phyloP scores from a whole-genome alignment of 1,140 invertebrate genomes.

The Drusus annulatus region DNA sequence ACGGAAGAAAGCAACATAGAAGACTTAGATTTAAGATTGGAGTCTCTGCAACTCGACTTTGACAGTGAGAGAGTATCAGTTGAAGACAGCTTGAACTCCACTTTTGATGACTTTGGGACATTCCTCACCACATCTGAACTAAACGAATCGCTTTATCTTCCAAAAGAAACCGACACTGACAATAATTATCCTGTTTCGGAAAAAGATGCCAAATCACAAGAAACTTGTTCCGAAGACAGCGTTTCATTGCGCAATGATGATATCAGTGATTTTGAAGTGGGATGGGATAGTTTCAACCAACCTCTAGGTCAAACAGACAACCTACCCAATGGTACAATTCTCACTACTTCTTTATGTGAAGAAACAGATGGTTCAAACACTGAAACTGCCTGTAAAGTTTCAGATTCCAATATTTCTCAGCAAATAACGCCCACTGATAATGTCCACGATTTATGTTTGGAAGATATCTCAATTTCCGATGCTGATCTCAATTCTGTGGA shows the following conservation, averaged over 20 bases:
- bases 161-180: constrained; percentile 38
- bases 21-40: constrained; percentile 68
- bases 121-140: constrained; percentile 45
- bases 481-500: constrained; percentile 1
- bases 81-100: constrained; percentile 52
- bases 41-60: constrained; percentile 55
- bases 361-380: background rate
- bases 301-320: background rate
- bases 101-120: constrained; percentile 56
- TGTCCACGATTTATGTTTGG: background rate
- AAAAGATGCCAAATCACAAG: constrained; percentile 47
- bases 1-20: constrained; percentile 65
- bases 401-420: background rate
- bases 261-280: constrained; percentile 43
- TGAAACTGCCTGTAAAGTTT: constrained; percentile 3
- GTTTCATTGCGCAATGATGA: constrained; percentile 48
- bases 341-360: background rate
- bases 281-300: constrained; percentile 33
- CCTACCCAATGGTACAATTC: constrained; percentile 12
- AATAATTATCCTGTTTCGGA: background rate
- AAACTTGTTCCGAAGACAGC: constrained; percentile 49
- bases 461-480: constrained; percentile 6
- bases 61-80: constrained; percentile 54
- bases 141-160: constrained; percentile 47
- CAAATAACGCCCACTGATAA: background rate